A percentile compares a stretch with the other conserved stretches of the same genome.
These are phyloP conservation scores for Zeugodacus cucurbitae DNA, from an alignment of 1,140 invertebrate genomes.

Conservation along the genomic window DNA sequence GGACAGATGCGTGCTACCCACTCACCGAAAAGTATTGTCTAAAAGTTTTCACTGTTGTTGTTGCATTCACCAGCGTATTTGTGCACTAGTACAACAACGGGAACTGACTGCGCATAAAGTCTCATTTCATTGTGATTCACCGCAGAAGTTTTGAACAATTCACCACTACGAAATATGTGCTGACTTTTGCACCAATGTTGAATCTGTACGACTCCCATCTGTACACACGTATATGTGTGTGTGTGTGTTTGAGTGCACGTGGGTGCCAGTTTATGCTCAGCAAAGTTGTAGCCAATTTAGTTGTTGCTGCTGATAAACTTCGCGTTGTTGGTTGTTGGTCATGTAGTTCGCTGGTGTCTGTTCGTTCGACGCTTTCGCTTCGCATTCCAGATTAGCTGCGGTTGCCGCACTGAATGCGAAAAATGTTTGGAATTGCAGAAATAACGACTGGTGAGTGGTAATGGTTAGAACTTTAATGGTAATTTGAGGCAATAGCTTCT, in stretches of 20 bases:
- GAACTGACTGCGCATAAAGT: not conserved
- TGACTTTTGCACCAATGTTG: not conserved
- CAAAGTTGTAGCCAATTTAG: not conserved
- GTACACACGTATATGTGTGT: not conserved
- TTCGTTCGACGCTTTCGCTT: not conserved
- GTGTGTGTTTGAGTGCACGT: not conserved
- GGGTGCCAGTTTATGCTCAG: too few species aligned
- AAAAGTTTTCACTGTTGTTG: not conserved
- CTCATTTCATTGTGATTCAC: conserved; percentile 25
- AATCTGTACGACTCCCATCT: not conserved
- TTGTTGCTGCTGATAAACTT: not conserved
- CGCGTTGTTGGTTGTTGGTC: not conserved
- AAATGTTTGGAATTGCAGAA: not conserved
- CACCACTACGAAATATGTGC: not conserved
- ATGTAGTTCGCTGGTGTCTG: not conserved
- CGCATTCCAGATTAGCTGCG: not conserved
- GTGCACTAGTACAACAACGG: not conserved
- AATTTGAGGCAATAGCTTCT: not conserved
- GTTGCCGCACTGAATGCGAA: not conserved
- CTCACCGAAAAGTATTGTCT: not conserved
- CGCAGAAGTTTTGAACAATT: not conserved
- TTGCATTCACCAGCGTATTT: not conserved
- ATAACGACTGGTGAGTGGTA: not conserved
- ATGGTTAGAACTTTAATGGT: not conserved
- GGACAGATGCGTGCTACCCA: not conserved